Evolutionary conservation across 2,797 vertebrate genomes (phyloP).

Genomic region (Nannoperca obscura): DNA sequence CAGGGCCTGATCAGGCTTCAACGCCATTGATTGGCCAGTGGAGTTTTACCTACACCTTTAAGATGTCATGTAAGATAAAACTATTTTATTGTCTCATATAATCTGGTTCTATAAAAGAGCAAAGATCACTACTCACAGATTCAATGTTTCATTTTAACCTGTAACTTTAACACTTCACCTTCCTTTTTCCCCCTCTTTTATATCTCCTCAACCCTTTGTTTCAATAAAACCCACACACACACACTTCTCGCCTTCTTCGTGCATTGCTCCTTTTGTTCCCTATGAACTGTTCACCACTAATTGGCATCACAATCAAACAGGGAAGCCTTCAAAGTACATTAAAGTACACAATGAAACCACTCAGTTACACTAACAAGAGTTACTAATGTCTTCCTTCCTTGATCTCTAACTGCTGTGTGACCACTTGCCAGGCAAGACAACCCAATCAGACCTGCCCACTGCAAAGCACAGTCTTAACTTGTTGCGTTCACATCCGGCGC

Average conservation of each 20-base stretch:
- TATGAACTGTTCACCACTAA: slow-evolving; percentile 8
- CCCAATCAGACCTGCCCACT: slow-evolving; percentile 16
- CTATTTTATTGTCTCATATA: neutral
- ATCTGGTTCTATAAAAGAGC: neutral
- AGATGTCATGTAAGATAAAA: neutral
- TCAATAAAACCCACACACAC: neutral
- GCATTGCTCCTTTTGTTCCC: neutral
- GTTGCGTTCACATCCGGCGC: slow-evolving; percentile 22
- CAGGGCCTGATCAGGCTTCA: neutral
- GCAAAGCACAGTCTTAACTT: neutral
- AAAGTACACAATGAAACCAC: slow-evolving; percentile 8
- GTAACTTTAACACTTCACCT: neutral
- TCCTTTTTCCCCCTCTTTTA: neutral
- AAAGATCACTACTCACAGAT: neutral
- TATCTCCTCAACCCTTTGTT: neutral
- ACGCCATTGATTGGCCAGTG: neutral
- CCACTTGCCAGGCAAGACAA: slow-evolving; percentile 23
- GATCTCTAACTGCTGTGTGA: slow-evolving; percentile 6
- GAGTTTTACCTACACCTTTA: neutral
- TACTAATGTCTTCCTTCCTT: slow-evolving; percentile 17
- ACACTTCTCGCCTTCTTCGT: neutral
- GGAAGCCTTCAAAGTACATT: slow-evolving; percentile 7
- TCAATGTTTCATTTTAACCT: neutral
- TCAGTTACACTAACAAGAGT: slow-evolving; percentile 23
- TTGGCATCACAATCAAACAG: neutral